phyloP scores from a whole-genome alignment of 2,113 vertebrate genomes.

The Vidua chalybeata region DNA sequence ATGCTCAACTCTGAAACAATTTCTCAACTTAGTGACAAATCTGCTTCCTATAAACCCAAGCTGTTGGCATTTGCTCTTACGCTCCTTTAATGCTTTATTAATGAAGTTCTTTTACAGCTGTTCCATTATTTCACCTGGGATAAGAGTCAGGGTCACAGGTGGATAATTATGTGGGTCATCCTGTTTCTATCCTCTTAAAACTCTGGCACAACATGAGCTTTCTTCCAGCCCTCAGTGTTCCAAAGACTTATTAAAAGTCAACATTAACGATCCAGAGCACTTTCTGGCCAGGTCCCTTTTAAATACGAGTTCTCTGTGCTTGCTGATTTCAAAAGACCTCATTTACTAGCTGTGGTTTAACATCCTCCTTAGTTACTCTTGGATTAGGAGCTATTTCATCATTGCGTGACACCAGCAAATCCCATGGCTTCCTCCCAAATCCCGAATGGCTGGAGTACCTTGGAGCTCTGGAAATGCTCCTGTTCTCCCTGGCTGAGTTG shows the following conservation, averaged over 20 bases:
- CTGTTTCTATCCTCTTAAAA: conserved; percentile 66
- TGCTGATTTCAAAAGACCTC: conserved; percentile 51
- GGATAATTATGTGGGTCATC: conserved; percentile 57
- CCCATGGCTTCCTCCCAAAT: background rate
- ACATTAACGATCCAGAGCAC: conserved; percentile 49
- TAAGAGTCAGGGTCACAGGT: conserved; percentile 59
- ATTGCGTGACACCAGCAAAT: background rate
- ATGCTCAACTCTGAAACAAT: conserved; percentile 9
- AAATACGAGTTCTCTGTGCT: conserved; percentile 25
- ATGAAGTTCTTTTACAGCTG: conserved; percentile 66
- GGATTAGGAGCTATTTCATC: conserved; percentile 39
- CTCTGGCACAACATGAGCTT: conserved; percentile 39
- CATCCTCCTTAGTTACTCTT: conserved; percentile 21
- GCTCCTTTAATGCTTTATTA: conserved; percentile 62
- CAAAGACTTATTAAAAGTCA: conserved; percentile 65
- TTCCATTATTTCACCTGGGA: conserved; percentile 68
- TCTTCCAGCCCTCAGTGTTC: conserved; percentile 42
- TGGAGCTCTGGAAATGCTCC: background rate
- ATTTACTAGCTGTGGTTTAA: conserved; percentile 41
- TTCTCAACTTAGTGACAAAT: conserved; percentile 56
- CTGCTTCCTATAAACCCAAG: conserved; percentile 61
- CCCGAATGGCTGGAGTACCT: background rate
- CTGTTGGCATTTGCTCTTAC: conserved; percentile 57
- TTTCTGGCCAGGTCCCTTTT: conserved; percentile 37
- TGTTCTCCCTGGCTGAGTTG: background rate